Evolutionary conservation across 2,888 invertebrate genomes (phyloP), one percentile per base, ranked within the genome.

Genomic region (Calliphora vomitoria): DNA sequence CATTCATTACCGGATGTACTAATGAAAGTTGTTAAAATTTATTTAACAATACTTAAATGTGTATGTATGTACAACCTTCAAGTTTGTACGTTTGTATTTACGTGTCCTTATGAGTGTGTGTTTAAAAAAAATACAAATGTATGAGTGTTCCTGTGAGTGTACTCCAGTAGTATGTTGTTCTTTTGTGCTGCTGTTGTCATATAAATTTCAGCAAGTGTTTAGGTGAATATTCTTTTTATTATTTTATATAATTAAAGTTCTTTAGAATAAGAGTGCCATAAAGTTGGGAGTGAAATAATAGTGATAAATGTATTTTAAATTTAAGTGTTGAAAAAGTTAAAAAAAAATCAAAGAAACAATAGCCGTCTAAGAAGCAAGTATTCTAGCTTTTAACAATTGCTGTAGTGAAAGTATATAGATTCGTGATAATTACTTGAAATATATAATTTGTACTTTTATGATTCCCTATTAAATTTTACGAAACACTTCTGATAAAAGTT

Each of bases 11-110:
- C 81, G 64, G 75, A 76, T 55, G 18, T 81, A 76, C 81, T 71
- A 76, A 85, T 71, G 81, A 81, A 85, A 81, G 71, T 81, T 85
- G 62, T 85, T 64, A 85, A 81, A 85, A 76, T 76, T 81, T 81
- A 81, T 81, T 85, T 68, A 85, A 81, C 81, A 75, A 44, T 47
- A 81, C 81, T 53, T 64, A 81, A 74, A 60, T n/a, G 20, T 47
- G 18, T 18, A n/a, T 64, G 35, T n/a, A 44, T 20, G 25, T 10
- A 35, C 66, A 18, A 4, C 5, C 35, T 35, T 11, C 10, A n/a
- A 8, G 25, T 81, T 25, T 58, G 18, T 62, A 35, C 18, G 31
- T 53, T 13, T 60, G 6, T 60, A 3, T 78, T n/a, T 25, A 13
- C 25, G 8, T 25, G 1, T 41, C 13, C 3, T 55, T 25, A 47